Percentiles rank a stretch among this genome's conserved stretches.
phyloP scores from a whole-genome alignment of 2,888 invertebrate species.

The Stenoptilia bipunctidactyla region DNA sequence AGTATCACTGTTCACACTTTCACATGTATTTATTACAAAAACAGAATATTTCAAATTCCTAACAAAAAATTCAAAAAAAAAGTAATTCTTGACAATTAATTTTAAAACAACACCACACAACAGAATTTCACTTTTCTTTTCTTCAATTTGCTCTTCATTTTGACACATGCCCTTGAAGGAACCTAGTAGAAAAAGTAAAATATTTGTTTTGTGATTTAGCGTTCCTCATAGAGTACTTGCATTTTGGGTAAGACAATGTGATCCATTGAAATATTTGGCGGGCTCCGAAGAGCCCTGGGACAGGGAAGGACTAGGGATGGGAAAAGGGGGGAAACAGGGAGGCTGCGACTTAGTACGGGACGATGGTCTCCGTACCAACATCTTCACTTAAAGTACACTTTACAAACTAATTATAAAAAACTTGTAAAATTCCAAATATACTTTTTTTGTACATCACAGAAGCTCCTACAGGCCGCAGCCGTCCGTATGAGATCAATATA shows the following conservation, averaged over 20 bases:
- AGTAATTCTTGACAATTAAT: too few relatives aligned
- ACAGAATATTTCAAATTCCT: too few relatives aligned
- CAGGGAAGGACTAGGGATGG: constrained; percentile 32
- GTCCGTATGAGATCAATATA: constrained; percentile 64
- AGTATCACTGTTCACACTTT: too few relatives aligned
- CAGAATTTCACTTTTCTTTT: too few relatives aligned
- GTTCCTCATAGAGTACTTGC: too few relatives aligned
- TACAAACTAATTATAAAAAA: constrained; percentile 69
- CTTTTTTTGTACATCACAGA: constrained; percentile 56
- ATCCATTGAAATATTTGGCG: constrained; percentile 41
- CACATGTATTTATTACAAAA: too few relatives aligned
- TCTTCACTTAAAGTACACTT: constrained; percentile 64
- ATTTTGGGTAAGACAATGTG: not conserved
- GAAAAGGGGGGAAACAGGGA: constrained; percentile 19
- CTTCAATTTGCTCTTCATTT: too few relatives aligned
- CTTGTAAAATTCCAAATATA: constrained; percentile 70
- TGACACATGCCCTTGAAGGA: too few relatives aligned
- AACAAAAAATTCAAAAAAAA: too few relatives aligned
- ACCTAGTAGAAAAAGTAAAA: too few relatives aligned
- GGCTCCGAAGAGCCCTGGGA: constrained; percentile 48
- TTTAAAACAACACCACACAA: too few relatives aligned
- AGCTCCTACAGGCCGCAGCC: constrained; percentile 24
- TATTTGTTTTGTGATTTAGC: too few relatives aligned
- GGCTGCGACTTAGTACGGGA: constrained; percentile 44
- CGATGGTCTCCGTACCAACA: constrained; percentile 33